Percentiles rank a stretch among this genome's conserved stretches.
Conservation (phyloP, 2,797 vertebrate species). For the Salarias fasciatus region DNA sequence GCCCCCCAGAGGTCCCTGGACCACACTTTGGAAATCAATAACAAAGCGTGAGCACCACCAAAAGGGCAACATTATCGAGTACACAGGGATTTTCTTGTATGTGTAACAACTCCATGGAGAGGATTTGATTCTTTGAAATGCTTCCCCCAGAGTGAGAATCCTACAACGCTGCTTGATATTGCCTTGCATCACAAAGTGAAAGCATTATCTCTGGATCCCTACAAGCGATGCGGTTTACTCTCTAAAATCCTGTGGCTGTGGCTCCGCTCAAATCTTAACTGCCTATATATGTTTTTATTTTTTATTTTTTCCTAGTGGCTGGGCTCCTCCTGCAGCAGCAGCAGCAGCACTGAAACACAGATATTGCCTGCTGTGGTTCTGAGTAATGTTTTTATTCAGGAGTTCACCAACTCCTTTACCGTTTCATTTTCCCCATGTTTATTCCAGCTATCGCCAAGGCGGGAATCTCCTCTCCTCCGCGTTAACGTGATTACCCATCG, state of each 20-base stretch:
- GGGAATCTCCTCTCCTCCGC: slow-evolving; percentile 38
- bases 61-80: slow-evolving; percentile 75
- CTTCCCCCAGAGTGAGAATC: slow-evolving; percentile 84
- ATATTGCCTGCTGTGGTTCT: slow-evolving; percentile 59
- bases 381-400: slow-evolving; percentile 68
- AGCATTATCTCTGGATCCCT: slow-evolving; percentile 87
- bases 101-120: slow-evolving; percentile 76
- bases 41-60: slow-evolving; percentile 68
- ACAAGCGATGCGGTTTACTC: slow-evolving; percentile 80
- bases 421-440: slow-evolving; percentile 58
- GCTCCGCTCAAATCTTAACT: slow-evolving; percentile 72
- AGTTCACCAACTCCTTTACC: slow-evolving; percentile 43
- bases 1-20: slow-evolving; percentile 48
- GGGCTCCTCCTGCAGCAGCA: slow-evolving; percentile 48
- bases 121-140: slow-evolving; percentile 88
- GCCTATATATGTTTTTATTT: slow-evolving; percentile 34
- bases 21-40: slow-evolving; percentile 78
- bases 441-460: slow-evolving; percentile 35
- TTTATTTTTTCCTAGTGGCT: slow-evolving; percentile 28
- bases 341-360: slow-evolving; percentile 49
- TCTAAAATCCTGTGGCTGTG: slow-evolving; percentile 77
- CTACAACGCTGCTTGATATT: slow-evolving; percentile 85
- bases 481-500: slow-evolving; percentile 33
- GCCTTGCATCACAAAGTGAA: slow-evolving; percentile 86
- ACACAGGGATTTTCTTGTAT: slow-evolving; percentile 68